These are phyloP conservation scores for Myathropa florea DNA, from an alignment of 2,888 invertebrate species.

Conservation along the genomic window DNA sequence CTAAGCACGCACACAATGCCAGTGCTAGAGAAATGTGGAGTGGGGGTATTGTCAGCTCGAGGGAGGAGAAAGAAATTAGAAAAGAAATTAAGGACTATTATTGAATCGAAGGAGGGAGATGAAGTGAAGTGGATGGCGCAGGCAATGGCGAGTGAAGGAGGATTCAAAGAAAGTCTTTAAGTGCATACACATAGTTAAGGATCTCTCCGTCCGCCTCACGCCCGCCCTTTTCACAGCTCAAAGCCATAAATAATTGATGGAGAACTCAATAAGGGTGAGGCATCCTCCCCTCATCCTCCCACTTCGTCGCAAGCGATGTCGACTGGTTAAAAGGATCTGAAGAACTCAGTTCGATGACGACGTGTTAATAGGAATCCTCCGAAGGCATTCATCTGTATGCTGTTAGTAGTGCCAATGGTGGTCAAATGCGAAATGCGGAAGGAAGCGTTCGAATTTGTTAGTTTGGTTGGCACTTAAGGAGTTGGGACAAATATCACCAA, in stretches of 20 bases:
- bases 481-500: slow-evolving; percentile 60
- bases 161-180: slow-evolving; percentile 59
- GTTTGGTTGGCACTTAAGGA: slow-evolving; percentile 67
- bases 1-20: background rate
- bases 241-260: slow-evolving; percentile 70
- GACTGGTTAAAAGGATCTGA: slow-evolving; percentile 68
- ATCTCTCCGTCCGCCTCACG: background rate
- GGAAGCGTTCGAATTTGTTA: slow-evolving; percentile 67
- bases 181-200: slow-evolving; percentile 53
- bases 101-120: slow-evolving; percentile 65
- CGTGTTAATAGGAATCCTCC: slow-evolving; percentile 67
- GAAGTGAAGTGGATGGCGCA: slow-evolving; percentile 63
- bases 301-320: background rate
- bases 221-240: background rate
- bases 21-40: slow-evolving; percentile 13
- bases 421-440: slow-evolving; percentile 58
- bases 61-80: slow-evolving; percentile 47
- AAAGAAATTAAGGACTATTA: slow-evolving; percentile 70
- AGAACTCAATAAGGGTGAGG: slow-evolving; percentile 38
- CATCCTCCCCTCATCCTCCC: background rate
- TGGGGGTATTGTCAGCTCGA: slow-evolving; percentile 10
- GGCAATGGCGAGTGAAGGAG: slow-evolving; percentile 40
- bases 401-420: slow-evolving; percentile 50
- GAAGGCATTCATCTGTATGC: slow-evolving; percentile 66
- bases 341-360: slow-evolving; percentile 66